Percentiles rank a stretch among this genome's conserved stretches.
Evolutionary conservation across 2,113 vertebrate species (phyloP).

Genomic region (Anhinga rufa): DNA sequence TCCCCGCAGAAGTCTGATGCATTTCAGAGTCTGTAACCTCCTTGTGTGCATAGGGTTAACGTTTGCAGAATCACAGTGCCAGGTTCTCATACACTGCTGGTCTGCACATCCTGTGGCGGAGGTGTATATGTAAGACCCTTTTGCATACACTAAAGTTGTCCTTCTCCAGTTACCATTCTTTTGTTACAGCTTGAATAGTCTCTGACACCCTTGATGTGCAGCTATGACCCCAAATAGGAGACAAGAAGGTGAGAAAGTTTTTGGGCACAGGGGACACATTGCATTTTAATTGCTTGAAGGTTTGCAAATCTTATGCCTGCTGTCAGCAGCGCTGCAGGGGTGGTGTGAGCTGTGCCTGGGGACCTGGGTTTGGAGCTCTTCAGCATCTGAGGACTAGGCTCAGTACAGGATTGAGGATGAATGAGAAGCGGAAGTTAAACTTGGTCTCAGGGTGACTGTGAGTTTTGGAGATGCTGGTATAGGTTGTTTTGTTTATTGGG

Average conservation of each 20-base stretch:
- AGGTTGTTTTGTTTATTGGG: conserved; percentile 20
- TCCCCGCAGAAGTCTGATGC: background rate
- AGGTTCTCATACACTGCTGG: background rate
- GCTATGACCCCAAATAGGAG: conserved; percentile 22
- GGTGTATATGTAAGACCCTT: background rate
- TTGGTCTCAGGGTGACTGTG: conserved; percentile 31
- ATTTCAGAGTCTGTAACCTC: background rate
- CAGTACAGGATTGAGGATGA: background rate
- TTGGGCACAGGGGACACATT: background rate
- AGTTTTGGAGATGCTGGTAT: conserved; percentile 31
- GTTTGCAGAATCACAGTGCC: background rate
- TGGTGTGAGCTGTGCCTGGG: background rate
- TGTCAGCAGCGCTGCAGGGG: background rate
- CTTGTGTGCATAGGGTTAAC: background rate
- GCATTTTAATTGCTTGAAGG: conserved; percentile 15
- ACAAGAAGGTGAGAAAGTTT: background rate
- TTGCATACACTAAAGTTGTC: background rate
- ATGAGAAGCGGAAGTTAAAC: background rate
- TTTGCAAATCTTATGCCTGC: background rate
- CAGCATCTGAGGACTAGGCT: background rate
- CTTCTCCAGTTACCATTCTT: background rate
- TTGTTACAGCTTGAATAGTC: background rate
- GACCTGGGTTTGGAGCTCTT: background rate
- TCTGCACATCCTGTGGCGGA: background rate
- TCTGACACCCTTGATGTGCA: background rate